phyloP scores from a whole-genome alignment of 2,797 vertebrate species.

The Paramormyrops hopkinsi region DNA sequence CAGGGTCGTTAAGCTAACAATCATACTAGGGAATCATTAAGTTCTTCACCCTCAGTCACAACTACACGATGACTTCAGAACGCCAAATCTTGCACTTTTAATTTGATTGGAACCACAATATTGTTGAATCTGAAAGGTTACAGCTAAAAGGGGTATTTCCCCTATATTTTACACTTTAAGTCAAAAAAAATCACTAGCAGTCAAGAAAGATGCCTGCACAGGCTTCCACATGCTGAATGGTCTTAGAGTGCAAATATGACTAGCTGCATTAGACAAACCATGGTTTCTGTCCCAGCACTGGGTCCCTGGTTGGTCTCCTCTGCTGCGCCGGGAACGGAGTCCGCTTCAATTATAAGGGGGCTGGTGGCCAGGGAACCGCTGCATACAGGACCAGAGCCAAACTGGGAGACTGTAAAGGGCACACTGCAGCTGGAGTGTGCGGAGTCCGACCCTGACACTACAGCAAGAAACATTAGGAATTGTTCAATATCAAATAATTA shows the following conservation, averaged over 20 bases:
- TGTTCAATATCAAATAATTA: background rate
- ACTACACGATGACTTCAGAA: background rate
- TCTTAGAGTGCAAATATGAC: background rate
- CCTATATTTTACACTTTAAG: background rate
- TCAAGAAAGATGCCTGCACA: background rate
- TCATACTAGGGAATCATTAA: background rate
- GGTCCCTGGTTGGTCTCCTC: background rate
- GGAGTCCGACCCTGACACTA: background rate
- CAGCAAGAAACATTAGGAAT: background rate
- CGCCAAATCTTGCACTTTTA: background rate
- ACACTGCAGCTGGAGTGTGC: background rate
- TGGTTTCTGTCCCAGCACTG: background rate
- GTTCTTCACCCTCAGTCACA: background rate
- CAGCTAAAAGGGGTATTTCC: background rate
- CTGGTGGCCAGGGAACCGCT: background rate
- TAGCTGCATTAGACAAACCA: background rate
- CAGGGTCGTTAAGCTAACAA: background rate
- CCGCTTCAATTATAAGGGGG: constrained; percentile 22
- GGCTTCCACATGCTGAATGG: background rate
- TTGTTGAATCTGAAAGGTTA: background rate
- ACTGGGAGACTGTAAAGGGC: background rate
- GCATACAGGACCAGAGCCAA: background rate
- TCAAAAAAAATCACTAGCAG: background rate
- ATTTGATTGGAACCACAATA: background rate
- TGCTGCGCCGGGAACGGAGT: background rate